Evolutionary conservation across 1,140 invertebrate species (phyloP).

Genomic region (Macrocentrus cingulum): DNA sequence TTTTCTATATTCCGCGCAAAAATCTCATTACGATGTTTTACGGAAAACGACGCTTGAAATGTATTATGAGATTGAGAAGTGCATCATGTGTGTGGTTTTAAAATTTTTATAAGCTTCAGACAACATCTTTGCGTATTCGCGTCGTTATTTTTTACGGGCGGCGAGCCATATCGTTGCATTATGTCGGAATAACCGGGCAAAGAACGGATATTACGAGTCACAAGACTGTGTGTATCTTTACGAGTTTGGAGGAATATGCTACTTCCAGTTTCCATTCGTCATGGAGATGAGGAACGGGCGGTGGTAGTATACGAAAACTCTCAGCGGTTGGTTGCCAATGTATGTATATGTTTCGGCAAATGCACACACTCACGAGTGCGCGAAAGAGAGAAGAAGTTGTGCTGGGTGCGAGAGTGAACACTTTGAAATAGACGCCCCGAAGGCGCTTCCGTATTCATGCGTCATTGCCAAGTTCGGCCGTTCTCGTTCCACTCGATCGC

Average conservation of each 20-base stretch:
- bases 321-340: no score
- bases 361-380: no score
- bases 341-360: slow-evolving; percentile 2
- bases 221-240: slow-evolving; percentile 23
- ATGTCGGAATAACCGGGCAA: slow-evolving; percentile 10
- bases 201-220: slow-evolving; percentile 26
- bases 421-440: no score
- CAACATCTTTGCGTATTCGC: slow-evolving; percentile 3
- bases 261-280: slow-evolving; percentile 24
- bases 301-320: slow-evolving; percentile 14
- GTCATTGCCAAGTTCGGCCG: slow-evolving; percentile 24
- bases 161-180: slow-evolving; percentile 9
- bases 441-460: slow-evolving; percentile 17
- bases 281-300: slow-evolving; percentile 16
- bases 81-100: not conserved
- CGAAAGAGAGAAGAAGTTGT: no score
- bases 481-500: slow-evolving; percentile 6
- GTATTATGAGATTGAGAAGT: no score
- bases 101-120: slow-evolving; percentile 3
- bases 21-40: no score
- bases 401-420: no score
- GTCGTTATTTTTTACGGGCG: not conserved
- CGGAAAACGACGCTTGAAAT: no score
- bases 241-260: slow-evolving; percentile 5
- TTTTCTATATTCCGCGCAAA: no score